Base-by-base conservation (phyloP, 1,140 invertebrate species). In the Samia ricini region DNA sequence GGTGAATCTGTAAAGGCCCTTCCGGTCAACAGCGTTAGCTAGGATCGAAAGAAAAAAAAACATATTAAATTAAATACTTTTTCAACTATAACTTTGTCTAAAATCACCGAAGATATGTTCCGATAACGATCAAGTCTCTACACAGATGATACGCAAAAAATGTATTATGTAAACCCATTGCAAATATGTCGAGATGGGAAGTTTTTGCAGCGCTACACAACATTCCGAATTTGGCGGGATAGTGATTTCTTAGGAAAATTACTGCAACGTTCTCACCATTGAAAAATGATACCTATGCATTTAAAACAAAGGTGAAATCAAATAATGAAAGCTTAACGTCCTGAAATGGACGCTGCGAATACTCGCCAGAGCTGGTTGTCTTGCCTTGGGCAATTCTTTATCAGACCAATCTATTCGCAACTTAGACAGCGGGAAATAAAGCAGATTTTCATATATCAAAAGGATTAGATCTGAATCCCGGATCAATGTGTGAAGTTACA, bases 351-450 rank as follows among this genome's bases (percentile, higher is more conserved):
- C 65, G 72, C 66, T 49, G 63, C 68, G 66, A 64, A 70, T 72
- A 79, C 72, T 64, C 67, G 74, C 72, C 61, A 61, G 60, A 63
- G 66, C 75, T 70, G 70, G 72, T 71, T 77, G 67, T 74, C 77
- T 68, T 63, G 68, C 71, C 71, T 58, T 50, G 50, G 64, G 71
- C 69, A 63, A 26, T 63, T 33, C 54, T 64, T 64, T 50, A 66
- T 66, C 60, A 63, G 36, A 18, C 29, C 26, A 56, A 36, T 54
- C 33, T 23, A 66, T 61, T 54, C 33, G 36, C 48, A 61, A 33
- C 56, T 57, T 29, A 33, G 55, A 57, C 20, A 18, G 4, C 26
- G 26, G 15, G 26, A 21, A 33, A 57, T 57, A 57, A 57, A 20
- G 56, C 10, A 33, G 56, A 36, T 57, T 36, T 57, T 57, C 56